Base-by-base conservation (phyloP, 2,113 vertebrate genomes). In the Ciconia stormi region DNA sequence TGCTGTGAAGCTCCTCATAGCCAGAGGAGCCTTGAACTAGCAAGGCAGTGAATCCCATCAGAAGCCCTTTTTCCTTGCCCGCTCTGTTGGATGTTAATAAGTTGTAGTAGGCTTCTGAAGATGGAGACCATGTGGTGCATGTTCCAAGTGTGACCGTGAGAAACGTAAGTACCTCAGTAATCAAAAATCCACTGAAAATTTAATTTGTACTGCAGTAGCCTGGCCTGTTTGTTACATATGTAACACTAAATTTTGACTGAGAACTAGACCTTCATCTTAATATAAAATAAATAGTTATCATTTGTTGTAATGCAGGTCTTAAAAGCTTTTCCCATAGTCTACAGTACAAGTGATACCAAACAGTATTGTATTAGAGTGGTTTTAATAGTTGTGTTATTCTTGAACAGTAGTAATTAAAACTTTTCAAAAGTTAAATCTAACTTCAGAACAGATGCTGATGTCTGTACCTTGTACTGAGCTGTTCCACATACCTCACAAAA, bases 111-210 rank as follows among this genome's bases (percentile, higher is more conserved):
- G 27, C 17, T 71, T 82, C 53, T 82, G 58, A 72, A 80, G 83
- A 21, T 40, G 77, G 58, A 44, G 27, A 30, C 20, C 4, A 2
- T 6, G 30, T 71, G 25, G 29, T 88, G 20, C 21, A 10, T 30
- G 11, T 81, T 53, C 38, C 0, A 1, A 59, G 38, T 46, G 46
- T 30, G 46, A 16, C 30, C 34, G n/a, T 29, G 32, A 30, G n/a
- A 36, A 71, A 62, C 1, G 0, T 2, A 38, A 52, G 22, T 34
- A 13, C 1, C 20, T 20, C 25, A n/a, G 11, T 25, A 30, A 53
- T 36, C 6, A 58, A 87, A 87, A 71, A 32, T 50, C 19, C 36
- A n/a, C 52, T 29, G 23, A 29, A 32, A 67, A 26, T 22, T 29
- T 2, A 71, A 23, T 16, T 85, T 62, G 9, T 27, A 12, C 7